These are phyloP conservation scores for Synanthedon vespiformis DNA, from an alignment of 2,888 invertebrate species.

Conservation along the genomic window DNA sequence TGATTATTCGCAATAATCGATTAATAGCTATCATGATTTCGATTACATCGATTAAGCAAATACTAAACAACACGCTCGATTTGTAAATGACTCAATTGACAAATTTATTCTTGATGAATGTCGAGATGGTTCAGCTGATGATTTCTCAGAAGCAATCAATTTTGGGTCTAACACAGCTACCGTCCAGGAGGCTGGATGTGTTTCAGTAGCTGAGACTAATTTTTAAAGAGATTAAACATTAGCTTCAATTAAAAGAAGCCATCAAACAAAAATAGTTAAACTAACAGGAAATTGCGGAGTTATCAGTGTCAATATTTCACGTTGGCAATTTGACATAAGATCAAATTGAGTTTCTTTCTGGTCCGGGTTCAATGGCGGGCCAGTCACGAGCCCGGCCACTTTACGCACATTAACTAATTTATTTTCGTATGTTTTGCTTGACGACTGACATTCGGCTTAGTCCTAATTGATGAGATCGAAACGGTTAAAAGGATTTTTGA, in stretches of 20 bases:
- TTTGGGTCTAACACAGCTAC: slow-evolving; percentile 22
- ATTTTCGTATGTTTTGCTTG: slow-evolving; percentile 48
- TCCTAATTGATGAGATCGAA: slow-evolving; percentile 29
- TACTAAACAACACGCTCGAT: slow-evolving; percentile 25
- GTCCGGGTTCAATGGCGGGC: slow-evolving; percentile 39
- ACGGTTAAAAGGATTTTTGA: slow-evolving; percentile 31
- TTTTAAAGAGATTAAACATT: slow-evolving; percentile 11
- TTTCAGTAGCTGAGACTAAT: slow-evolving; percentile 21
- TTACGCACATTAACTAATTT: slow-evolving; percentile 55
- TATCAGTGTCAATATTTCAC: slow-evolving; percentile 52
- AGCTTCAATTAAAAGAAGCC: slow-evolving; percentile 18
- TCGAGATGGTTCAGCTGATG: slow-evolving; percentile 23
- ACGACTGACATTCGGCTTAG: slow-evolving; percentile 35
- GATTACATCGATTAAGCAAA: slow-evolving; percentile 29
- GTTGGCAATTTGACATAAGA: slow-evolving; percentile 41
- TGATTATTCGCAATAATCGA: slow-evolving; percentile 55
- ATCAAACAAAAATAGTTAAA: slow-evolving; percentile 8
- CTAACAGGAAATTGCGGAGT: slow-evolving; percentile 44
- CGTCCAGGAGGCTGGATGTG: slow-evolving; percentile 19
- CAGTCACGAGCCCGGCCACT: slow-evolving; percentile 61
- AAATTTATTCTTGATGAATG: slow-evolving; percentile 31
- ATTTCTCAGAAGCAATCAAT: slow-evolving; percentile 25
- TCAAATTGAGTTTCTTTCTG: slow-evolving; percentile 34
- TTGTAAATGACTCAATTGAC: slow-evolving; percentile 46
- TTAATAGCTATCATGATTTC: slow-evolving; percentile 53